Evolutionary conservation across 2,797 vertebrate genomes (phyloP).

Genomic region (Myoxocephalus aenaeus): DNA sequence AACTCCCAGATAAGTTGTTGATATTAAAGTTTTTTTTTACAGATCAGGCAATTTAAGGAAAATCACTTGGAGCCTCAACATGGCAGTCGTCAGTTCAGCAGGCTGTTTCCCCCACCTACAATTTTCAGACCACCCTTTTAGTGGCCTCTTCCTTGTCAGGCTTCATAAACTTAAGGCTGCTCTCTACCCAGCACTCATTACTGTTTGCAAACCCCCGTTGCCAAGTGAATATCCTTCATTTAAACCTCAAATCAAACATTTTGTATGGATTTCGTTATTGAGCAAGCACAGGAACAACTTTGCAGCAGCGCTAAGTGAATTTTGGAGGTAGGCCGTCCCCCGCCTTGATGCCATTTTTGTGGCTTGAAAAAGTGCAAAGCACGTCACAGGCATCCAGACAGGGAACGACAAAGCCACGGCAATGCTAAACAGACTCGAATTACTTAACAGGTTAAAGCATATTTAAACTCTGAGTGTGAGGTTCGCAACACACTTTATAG

Average conservation of each 20-base stretch:
- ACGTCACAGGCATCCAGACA: background rate
- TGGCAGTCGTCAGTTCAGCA: constrained; percentile 11
- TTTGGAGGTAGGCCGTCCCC: background rate
- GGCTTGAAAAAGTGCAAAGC: background rate
- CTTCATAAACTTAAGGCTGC: constrained; percentile 65
- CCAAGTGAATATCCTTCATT: background rate
- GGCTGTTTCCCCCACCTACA: constrained; percentile 23
- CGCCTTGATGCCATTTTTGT: background rate
- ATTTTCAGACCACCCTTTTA: constrained; percentile 49
- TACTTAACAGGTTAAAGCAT: background rate
- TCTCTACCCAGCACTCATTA: constrained; percentile 34
- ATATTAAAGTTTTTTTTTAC: constrained; percentile 1
- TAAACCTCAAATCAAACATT: background rate
- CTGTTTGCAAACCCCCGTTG: constrained; percentile 15
- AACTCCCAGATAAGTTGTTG: constrained; percentile 20
- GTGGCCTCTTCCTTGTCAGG: constrained; percentile 78
- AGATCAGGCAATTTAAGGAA: constrained; percentile 7
- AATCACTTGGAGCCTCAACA: constrained; percentile 7
- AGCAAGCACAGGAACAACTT: background rate
- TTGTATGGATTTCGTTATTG: background rate
- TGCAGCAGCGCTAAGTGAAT: background rate
- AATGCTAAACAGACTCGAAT: constrained; percentile 7
- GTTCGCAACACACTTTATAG: background rate
- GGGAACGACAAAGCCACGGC: background rate
- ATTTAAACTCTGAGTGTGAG: background rate